Conservation (phyloP, 2,888 invertebrate species). For the Drosophila colorata region DNA sequence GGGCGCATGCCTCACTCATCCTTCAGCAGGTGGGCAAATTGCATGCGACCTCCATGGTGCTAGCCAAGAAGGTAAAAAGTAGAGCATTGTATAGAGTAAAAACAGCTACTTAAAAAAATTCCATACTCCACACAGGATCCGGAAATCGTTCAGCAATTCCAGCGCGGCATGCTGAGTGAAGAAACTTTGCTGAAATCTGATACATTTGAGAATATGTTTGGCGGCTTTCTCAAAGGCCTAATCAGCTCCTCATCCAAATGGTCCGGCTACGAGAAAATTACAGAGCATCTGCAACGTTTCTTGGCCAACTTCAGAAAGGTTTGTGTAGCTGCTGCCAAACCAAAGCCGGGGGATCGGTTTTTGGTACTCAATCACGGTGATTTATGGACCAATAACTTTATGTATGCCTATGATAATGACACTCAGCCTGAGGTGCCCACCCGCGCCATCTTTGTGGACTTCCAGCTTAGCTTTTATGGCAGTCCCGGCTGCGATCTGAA, state of each 20-base stretch:
- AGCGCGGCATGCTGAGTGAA: conserved; percentile 63
- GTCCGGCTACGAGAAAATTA: conserved; percentile 85
- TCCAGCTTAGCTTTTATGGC: conserved; percentile 72
- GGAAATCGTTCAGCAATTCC: conserved; percentile 56
- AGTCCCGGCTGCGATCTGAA: conserved; percentile 82
- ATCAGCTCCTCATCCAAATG: conserved; percentile 82
- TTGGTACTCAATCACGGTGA: conserved; percentile 86
- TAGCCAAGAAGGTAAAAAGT: conserved; percentile 85
- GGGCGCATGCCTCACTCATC: conserved; percentile 86
- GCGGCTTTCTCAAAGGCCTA: conserved; percentile 62
- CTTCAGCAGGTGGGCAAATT: conserved; percentile 86
- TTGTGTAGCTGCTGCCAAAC: conserved; percentile 49
- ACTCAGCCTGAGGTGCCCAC: conserved; percentile 69
- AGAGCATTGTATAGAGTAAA: too few relatives aligned
- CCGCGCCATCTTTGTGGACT: conserved; percentile 83
- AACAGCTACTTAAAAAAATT: too few relatives aligned
- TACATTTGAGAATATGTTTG: conserved; percentile 67
- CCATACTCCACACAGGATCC: conserved; percentile 50
- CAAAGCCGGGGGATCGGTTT: conserved; percentile 67
- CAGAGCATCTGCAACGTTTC: conserved; percentile 75
- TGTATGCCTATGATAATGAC: conserved; percentile 85
- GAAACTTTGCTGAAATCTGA: conserved; percentile 57
- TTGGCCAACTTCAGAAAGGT: conserved; percentile 55
- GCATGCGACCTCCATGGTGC: conserved; percentile 86
- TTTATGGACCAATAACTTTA: conserved; percentile 86